Evolutionary conservation across 37 sponge, comb jelly and placozoan species (phyloP).

Genomic region (Beroe forskalii): DNA sequence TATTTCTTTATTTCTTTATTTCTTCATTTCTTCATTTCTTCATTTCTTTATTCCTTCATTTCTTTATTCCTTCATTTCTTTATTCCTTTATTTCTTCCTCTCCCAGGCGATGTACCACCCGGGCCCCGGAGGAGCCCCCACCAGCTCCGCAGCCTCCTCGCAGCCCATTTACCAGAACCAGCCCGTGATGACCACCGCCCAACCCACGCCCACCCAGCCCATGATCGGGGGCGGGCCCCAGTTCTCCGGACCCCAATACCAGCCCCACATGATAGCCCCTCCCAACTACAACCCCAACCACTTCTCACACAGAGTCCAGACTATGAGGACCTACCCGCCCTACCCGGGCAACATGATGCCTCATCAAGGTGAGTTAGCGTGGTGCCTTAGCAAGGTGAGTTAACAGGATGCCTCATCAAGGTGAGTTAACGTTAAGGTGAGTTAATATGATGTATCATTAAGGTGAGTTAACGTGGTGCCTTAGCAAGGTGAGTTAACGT

Average conservation of each 20-base stretch:
- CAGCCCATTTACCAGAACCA: slow-evolving; percentile 60
- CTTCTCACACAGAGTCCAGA: slow-evolving; percentile 7
- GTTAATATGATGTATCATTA: too few species aligned
- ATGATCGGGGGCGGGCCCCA: slow-evolving; percentile 63
- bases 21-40: too few species aligned
- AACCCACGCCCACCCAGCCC: slow-evolving; percentile 61
- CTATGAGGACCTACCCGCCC: not conserved
- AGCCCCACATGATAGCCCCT: slow-evolving; percentile 46
- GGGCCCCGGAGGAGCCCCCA: not conserved
- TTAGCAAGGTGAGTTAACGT: too few species aligned
- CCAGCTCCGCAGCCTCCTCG: slow-evolving; percentile 19
- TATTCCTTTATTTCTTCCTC: too few species aligned
- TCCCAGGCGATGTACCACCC: slow-evolving; percentile 33
- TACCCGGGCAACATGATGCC: slow-evolving; percentile 29
- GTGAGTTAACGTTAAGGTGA: too few species aligned
- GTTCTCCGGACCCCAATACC: slow-evolving; percentile 22
- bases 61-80: too few species aligned
- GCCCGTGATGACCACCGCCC: slow-evolving; percentile 60
- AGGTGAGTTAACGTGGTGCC: not conserved
- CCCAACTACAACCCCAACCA: slow-evolving; percentile 50
- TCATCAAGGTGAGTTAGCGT: slow-evolving; percentile 39
- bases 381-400: too few species aligned
- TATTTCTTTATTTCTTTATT: too few species aligned
- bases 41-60: too few species aligned
- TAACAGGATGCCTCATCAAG: slow-evolving; percentile 37